A percentile compares a stretch with the other conserved stretches of the same genome.
Conservation (phyloP, 1,140 invertebrate genomes). For the Myzus persicae region DNA sequence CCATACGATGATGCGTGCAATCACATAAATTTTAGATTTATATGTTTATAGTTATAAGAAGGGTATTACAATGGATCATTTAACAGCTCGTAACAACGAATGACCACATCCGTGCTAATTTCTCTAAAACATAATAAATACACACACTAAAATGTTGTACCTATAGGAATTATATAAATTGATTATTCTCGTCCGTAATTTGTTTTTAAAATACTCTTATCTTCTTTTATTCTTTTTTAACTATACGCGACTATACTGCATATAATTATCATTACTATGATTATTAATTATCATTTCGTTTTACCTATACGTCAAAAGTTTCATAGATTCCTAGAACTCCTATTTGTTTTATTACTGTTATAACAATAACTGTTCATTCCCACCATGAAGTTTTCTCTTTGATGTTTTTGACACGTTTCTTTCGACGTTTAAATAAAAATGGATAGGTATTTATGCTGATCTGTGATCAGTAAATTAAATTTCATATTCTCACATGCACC, state of each 20-base stretch:
- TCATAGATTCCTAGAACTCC: neutral
- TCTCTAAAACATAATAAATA: constrained; percentile 38
- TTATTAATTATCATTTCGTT: too few relatives aligned
- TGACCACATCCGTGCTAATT: constrained; percentile 31
- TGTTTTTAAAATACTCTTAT: neutral
- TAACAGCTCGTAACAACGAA: constrained; percentile 28
- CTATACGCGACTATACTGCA: neutral
- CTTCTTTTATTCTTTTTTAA: neutral
- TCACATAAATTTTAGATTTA: neutral
- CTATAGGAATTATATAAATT: neutral
- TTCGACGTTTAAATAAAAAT: neutral
- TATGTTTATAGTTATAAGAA: neutral
- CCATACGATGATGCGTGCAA: neutral
- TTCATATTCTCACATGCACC: neutral
- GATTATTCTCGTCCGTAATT: constrained; percentile 33
- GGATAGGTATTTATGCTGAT: neutral
- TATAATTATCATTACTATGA: too few relatives aligned
- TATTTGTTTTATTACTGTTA: neutral
- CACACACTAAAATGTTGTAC: neutral
- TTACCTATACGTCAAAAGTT: neutral
- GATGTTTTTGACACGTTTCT: constrained; percentile 11
- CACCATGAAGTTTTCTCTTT: neutral
- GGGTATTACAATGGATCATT: neutral
- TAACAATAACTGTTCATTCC: neutral
- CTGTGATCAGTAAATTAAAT: neutral